Evolutionary conservation across 37 sponge, comb jelly and placozoan species (phyloP), one percentile per base, ranked within the genome.

Genomic region (Mnemiopsis leidyi): DNA sequence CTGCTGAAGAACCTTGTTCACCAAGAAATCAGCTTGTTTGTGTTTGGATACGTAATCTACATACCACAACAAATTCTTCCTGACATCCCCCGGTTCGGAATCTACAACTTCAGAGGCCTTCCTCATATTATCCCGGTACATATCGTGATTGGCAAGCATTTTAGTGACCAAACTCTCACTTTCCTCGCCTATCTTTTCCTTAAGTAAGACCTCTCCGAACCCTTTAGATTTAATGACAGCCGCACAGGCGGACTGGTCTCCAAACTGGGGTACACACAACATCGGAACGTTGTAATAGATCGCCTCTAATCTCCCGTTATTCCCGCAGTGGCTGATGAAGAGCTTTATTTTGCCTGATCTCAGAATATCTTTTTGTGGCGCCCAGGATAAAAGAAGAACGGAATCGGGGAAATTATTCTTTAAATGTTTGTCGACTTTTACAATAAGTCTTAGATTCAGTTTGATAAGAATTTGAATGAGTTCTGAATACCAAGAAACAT

Each of bases 311-410:
- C 36, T 23, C 21, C 82, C 82, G 36, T 79, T 79, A 21, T 79
- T 79, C 2, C 82, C 82, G 34, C 82, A 79, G 82, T 79, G 82
- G 36, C 82, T 79, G 29, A 79, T 79, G 36, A 79, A 79, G 20
- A 79, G 38, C 29, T 79, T 79, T 36, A 79, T 35, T 79, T 33
- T 79, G 1, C 82, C 82, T 3, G 82, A 79, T 32, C 37, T 35
- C 21, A 79, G 36, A 7, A 79, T 35, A 79, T 32, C 82, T 79
- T 35, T 32, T 29, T 79, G 82, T 13, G 82, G 82, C 23, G 29
- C 37, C 82, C 82, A 79, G 82, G 7, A 5, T 3, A 69, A 25
- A 21, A 20, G 24, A n/a, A 69, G 29, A 20, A 69, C 73, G 21
- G 73, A 69, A n/a, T 69, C n/a, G 24, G 24, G 73, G 61, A 48